Evolutionary conservation across 2,888 invertebrate species (phyloP), one percentile per base, ranked within the genome.

Genomic region (Caenorhabditis japonica): DNA sequence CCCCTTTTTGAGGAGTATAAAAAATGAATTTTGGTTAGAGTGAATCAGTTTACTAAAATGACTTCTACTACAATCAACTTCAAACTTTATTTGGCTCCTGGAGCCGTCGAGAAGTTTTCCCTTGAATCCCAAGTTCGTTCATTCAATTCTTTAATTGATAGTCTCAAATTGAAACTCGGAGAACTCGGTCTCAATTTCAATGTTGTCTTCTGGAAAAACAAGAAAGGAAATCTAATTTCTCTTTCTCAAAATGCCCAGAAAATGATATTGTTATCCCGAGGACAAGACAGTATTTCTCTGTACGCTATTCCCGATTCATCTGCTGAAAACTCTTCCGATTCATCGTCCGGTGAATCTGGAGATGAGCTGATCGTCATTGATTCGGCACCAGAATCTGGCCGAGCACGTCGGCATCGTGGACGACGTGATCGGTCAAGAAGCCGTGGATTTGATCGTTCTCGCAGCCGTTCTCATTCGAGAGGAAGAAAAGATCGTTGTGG

Each of bases 81-180:
- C 64, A 64, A 64, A 34, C 60, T 60, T 49, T 36, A 60, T 34
- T 36, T 60, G 27, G 60, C 60, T 51, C 60, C 60, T 1, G 60
- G 64, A 55, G 64, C 64, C 19, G 10, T 15, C 3, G 64, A 64
- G 53, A 55, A 49, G n/a, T 53, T 64, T 33, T 33, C 64, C 0
- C 0, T 64, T 10, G 30, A 56, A n/a, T 41, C 21, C 25, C n/a
- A 17, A 4, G 10, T 12, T n/a, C 49, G 49, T 21, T 8, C 49
- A 5, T 41, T 64, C 34, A 41, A 64, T 17, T 36, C 55, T 17
- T 49, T 64, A 25, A 25, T 56, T 33, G 64, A 64, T 33, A 23
- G 10, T 13, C 38, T 64, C n/a, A 56, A 64, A 25, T n/a, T 49
- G 30, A 55, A 49, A 47, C 33, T 64, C 10, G 64, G 64, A 19